Evolutionary conservation across 2,113 vertebrate genomes (phyloP).

Genomic region (Phoxinus phoxinus): DNA sequence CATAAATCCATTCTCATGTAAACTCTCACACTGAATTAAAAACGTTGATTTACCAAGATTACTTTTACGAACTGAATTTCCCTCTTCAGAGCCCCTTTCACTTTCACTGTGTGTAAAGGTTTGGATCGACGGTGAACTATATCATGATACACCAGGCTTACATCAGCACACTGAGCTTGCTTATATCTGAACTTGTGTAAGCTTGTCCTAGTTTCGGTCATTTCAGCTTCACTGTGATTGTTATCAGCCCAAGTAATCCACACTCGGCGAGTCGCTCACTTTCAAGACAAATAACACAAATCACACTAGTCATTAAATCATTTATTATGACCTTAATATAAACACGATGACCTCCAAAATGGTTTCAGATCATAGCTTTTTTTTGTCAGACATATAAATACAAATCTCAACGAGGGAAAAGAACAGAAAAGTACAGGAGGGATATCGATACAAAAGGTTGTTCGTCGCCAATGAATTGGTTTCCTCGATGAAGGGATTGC

Average conservation of each 20-base stretch:
- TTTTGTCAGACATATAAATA: slow-evolving; percentile 76
- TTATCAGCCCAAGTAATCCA: too few species aligned
- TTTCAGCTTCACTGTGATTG: too few species aligned
- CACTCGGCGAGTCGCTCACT: too few species aligned
- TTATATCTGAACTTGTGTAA: not conserved
- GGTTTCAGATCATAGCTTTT: slow-evolving; percentile 60
- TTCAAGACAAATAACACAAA: slow-evolving; percentile 13
- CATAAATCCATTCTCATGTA: too few species aligned
- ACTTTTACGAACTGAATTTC: not conserved
- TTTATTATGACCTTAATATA: slow-evolving; percentile 54
- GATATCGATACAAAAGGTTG: slow-evolving; percentile 55
- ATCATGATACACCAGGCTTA: not conserved
- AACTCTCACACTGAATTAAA: too few species aligned
- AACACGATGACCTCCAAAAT: slow-evolving; percentile 48
- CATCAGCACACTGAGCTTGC: not conserved
- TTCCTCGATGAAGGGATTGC: slow-evolving; percentile 7
- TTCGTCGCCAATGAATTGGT: not conserved
- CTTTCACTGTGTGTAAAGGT: not conserved
- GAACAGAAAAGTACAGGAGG: slow-evolving; percentile 59
- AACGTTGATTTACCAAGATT: not conserved
- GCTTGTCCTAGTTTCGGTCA: slow-evolving; percentile 16
- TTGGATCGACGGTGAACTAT: not conserved
- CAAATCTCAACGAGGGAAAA: slow-evolving; percentile 66
- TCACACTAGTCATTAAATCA: slow-evolving; percentile 30
- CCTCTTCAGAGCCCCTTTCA: not conserved